Evolutionary conservation across 2,888 invertebrate species (phyloP), one percentile per base, ranked within the genome.

Genomic region (Parnassius orleans): DNA sequence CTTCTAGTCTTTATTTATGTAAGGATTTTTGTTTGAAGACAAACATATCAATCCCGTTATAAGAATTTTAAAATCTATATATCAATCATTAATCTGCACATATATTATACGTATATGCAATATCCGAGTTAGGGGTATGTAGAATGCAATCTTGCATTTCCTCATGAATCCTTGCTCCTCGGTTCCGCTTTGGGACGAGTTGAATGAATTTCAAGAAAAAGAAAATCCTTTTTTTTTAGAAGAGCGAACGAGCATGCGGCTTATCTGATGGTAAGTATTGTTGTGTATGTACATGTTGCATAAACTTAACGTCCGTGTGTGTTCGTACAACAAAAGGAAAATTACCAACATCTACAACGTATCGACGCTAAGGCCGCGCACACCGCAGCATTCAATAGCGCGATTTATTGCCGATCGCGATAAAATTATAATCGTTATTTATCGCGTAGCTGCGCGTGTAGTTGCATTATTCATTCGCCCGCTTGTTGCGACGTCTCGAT

Each of bases 391-490:
- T 79, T 79, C 82, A 77, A 83, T 82, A 78, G 76, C 72, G 75
- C 77, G 80, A 87, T 87, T 85, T 88, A 88, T 88, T 82, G 79
- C 76, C 77, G 77, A 81, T 79, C 80, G 73, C 83, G 86, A 88
- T 87, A 87, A 88, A 87, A 89, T 88, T 86, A 88, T 87, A 88
- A 88, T 86, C 85, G 86, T 87, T 85, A 88, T 88, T 88, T 88
- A 89, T 86, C 80, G 82, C 76, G 69, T 70, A 66, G 70, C 63
- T 66, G 72, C 77, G 75, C 86, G 85, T 84, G 84, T 81, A 78
- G 77, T 73, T 88, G 86, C 84, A 88, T 88, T 85, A 88, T 89
- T 89, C 87, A 89, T 87, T 68, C 68, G 74, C 75, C 73, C 68
- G 75, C 72, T 73, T 77, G 76, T 77, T 76, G 78, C 77, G 78